These are phyloP conservation scores for Trichonephila inaurata DNA, from an alignment of 1,140 invertebrate species.

Conservation along the genomic window DNA sequence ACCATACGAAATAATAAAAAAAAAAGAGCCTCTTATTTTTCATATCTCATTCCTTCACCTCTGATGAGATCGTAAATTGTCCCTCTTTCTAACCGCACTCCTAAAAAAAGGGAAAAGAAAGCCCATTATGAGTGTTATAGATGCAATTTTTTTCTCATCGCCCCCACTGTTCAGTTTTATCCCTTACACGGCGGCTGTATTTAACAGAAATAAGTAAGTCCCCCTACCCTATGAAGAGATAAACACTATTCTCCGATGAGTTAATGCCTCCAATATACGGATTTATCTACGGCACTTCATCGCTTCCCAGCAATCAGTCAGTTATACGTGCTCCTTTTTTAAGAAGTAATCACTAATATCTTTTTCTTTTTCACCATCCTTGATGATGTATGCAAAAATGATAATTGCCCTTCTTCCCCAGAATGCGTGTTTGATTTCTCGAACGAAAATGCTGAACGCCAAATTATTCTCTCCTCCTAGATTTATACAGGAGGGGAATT, in stretches of 20 bases:
- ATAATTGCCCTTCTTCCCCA: constrained; percentile 48
- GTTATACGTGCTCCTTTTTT: constrained; percentile 53
- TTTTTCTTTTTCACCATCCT: background rate
- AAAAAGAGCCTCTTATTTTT: constrained; percentile 63
- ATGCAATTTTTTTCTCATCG: constrained; percentile 24
- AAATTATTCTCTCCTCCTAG: background rate
- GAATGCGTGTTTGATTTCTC: constrained; percentile 32
- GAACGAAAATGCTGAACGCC: constrained; percentile 31
- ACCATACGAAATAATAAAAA: background rate
- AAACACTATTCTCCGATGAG: constrained; percentile 57
- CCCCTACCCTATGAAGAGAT: constrained; percentile 13
- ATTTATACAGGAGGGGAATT: constrained; percentile 9
- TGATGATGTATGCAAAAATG: constrained; percentile 67
- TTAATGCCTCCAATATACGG: constrained; percentile 65
- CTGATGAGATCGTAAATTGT: constrained; percentile 68
- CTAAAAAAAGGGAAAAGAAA: constrained; percentile 11
- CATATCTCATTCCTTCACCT: constrained; percentile 53
- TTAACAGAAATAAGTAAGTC: constrained; percentile 62
- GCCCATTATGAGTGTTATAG: constrained; percentile 49
- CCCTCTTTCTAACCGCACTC: background rate
- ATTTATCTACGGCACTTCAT: constrained; percentile 55
- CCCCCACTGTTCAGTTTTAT: constrained; percentile 30
- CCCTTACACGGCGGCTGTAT: constrained; percentile 6
- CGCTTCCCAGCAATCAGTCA: constrained; percentile 30
- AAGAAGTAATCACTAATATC: constrained; percentile 60